Evolutionary conservation across 1,140 invertebrate species (phyloP).

Genomic region (Zaprionus davidi): DNA sequence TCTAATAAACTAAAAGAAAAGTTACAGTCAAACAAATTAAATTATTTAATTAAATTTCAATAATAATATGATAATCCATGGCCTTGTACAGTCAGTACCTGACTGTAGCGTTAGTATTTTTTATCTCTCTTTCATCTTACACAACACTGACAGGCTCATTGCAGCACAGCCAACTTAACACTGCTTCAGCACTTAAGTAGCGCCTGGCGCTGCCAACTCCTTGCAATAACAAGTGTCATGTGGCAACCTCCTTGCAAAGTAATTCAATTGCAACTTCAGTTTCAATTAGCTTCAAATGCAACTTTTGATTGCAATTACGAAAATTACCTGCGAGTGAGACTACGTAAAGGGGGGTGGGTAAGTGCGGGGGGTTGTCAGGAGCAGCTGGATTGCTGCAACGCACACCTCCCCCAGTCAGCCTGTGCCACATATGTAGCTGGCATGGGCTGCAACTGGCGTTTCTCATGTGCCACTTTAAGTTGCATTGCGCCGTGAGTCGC

Average conservation of each 20-base stretch:
- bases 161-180: constrained; percentile 9
- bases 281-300: constrained; percentile 28
- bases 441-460: constrained; percentile 12
- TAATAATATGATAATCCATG: too few species aligned
- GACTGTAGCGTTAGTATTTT: too few species aligned
- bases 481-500: constrained; percentile 27
- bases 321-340: constrained; percentile 1
- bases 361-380: not conserved
- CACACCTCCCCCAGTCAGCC: not conserved
- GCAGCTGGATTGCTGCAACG: constrained; percentile 8
- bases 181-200: too few species aligned
- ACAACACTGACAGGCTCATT: not conserved
- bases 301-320: constrained; percentile 18
- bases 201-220: constrained; percentile 12
- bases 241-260: constrained; percentile 4
- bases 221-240: not conserved
- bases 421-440: constrained; percentile 8
- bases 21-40: too few species aligned
- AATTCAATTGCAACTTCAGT: constrained; percentile 29
- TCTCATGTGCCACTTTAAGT: constrained; percentile 37
- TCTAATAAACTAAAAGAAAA: too few species aligned
- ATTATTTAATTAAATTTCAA: too few species aligned
- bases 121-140: not conserved
- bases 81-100: too few species aligned
- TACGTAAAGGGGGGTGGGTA: too few species aligned